Conservation (phyloP, 2,113 vertebrate genomes). For the Cacatua alba region DNA sequence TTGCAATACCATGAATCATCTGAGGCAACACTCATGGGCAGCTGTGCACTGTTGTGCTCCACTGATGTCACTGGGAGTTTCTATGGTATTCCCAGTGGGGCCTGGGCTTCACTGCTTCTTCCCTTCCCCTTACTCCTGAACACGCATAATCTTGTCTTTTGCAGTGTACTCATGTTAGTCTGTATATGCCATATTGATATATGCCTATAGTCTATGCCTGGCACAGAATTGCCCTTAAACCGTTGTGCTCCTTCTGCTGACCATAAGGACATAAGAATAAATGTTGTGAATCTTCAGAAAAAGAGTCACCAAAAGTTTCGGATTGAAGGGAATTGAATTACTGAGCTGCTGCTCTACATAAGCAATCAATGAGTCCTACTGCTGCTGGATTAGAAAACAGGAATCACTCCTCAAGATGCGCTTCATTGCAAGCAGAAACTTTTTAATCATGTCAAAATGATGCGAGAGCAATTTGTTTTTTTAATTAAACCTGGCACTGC, state of each 20-base stretch:
- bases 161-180: not conserved
- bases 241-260: not conserved
- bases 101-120: not conserved
- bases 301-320: not conserved
- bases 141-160: not conserved
- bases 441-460: not conserved
- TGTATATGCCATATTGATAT: not conserved
- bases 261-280: not conserved
- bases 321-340: not conserved
- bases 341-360: not conserved
- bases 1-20: not conserved
- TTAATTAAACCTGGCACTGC: not conserved
- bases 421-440: not conserved
- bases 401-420: not conserved
- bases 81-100: not conserved
- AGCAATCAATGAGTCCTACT: not conserved
- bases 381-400: not conserved
- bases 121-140: rapidly evolving
- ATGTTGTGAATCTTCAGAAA: not conserved
- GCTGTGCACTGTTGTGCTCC: not conserved
- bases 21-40: not conserved
- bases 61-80: not conserved
- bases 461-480: not conserved
- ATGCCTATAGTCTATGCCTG: not conserved
- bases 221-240: not conserved